A percentile compares a stretch with the other conserved stretches of the same genome.
Conservation (phyloP, 2,888 invertebrate species). For the Drosophila rubida region DNA sequence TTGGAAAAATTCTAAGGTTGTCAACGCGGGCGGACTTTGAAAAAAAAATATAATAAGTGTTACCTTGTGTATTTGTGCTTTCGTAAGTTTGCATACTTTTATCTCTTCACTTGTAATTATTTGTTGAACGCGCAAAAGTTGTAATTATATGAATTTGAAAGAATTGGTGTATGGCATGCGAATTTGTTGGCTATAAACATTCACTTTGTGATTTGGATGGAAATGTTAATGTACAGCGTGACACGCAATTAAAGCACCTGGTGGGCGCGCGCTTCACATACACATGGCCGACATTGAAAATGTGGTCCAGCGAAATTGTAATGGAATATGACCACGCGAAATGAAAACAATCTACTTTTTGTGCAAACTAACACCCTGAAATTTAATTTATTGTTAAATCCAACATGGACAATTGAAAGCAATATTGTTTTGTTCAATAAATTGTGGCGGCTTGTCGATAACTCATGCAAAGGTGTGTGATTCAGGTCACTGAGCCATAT, state of each 20-base stretch:
- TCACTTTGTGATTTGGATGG: not conserved
- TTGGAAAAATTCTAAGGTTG: conserved; percentile 22
- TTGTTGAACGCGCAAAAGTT: not conserved
- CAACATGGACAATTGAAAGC: not conserved
- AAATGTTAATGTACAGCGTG: conserved; percentile 24
- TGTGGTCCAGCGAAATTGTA: not conserved
- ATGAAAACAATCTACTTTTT: not conserved
- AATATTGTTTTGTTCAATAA: conserved; percentile 34
- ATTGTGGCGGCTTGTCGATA: conserved; percentile 29
- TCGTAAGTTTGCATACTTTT: not conserved
- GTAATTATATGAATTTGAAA: not conserved
- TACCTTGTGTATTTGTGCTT: not conserved
- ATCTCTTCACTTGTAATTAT: not conserved
- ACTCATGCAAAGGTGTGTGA: not conserved
- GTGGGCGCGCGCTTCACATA: conserved; percentile 33
- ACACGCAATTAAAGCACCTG: conserved; percentile 41
- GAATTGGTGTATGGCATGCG: no score
- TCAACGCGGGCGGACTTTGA: conserved; percentile 39
- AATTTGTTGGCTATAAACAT: not conserved
- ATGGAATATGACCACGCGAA: not conserved
- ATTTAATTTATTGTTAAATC: not conserved
- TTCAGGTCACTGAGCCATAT: not conserved
- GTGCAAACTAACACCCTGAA: not conserved
- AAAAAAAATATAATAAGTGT: conserved; percentile 6
- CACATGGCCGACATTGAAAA: conserved; percentile 26